These are phyloP conservation scores for Bombus turneri DNA, from an alignment of 1,140 invertebrate genomes.

Conservation along the genomic window DNA sequence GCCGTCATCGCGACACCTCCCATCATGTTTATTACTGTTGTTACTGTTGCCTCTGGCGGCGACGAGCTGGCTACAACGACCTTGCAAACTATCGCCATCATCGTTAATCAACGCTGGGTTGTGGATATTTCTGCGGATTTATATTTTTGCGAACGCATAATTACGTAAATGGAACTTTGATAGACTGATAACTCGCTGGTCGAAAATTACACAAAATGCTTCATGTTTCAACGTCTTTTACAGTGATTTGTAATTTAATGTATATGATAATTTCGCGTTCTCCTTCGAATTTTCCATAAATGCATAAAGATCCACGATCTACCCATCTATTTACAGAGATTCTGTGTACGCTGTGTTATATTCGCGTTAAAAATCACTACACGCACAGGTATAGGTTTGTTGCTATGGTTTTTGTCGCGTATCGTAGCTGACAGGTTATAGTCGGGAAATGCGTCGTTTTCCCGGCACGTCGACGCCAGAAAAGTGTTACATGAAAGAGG, in stretches of 20 bases:
- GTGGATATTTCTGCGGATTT: neutral
- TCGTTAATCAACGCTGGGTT: neutral
- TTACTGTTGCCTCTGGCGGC: slow-evolving; percentile 19
- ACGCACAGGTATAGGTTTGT: too few relatives aligned
- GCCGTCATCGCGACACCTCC: slow-evolving; percentile 48
- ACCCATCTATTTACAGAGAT: neutral
- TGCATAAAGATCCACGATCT: neutral
- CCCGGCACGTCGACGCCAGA: slow-evolving; percentile 25
- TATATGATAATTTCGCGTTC: too few relatives aligned
- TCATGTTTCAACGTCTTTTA: neutral
- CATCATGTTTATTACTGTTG: slow-evolving; percentile 54
- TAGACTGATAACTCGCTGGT: neutral
- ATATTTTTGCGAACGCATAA: neutral
- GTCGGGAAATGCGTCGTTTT: neutral
- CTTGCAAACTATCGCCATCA: neutral
- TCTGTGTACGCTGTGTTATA: neutral
- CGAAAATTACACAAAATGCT: too few relatives aligned
- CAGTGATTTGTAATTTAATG: too few relatives aligned
- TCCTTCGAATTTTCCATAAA: neutral
- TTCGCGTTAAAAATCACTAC: neutral
- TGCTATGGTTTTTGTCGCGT: neutral
- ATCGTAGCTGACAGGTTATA: neutral
- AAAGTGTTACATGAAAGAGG: slow-evolving; percentile 42
- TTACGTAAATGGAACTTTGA: too few relatives aligned
- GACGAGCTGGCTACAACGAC: slow-evolving; percentile 47